Percentiles rank a stretch among this genome's conserved stretches.
phyloP scores from a whole-genome alignment of 2,888 invertebrate genomes.

The Xestia ashworthii region DNA sequence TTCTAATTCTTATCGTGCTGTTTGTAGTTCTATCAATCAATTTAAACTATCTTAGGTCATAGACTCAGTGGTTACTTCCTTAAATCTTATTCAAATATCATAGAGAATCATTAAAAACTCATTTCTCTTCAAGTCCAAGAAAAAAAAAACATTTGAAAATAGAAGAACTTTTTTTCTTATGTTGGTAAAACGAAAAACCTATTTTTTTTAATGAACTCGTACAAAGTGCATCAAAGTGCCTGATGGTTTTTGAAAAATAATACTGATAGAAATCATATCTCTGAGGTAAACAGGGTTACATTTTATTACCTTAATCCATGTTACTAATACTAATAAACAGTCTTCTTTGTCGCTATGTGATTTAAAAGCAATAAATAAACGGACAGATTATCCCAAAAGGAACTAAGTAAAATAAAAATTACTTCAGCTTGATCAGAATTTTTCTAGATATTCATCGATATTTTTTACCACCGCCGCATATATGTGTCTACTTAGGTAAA shows the following conservation, averaged over 20 bases:
- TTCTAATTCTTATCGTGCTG: slow-evolving; percentile 69
- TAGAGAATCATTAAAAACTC: slow-evolving; percentile 40
- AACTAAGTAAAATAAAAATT: slow-evolving; percentile 2
- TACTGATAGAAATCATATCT: slow-evolving; percentile 76
- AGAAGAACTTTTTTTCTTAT: not conserved
- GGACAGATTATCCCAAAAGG: not conserved
- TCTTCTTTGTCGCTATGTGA: slow-evolving; percentile 30
- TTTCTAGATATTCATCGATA: slow-evolving; percentile 35
- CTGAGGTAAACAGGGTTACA: slow-evolving; percentile 83
- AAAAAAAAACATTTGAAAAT: slow-evolving; percentile 14
- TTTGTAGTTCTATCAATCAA: slow-evolving; percentile 71
- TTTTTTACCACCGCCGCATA: slow-evolving; percentile 54
- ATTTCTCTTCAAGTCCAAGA: slow-evolving; percentile 26
- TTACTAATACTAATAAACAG: slow-evolving; percentile 40
- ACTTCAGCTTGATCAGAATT: not conserved
- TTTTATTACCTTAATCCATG: slow-evolving; percentile 52
- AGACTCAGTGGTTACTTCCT: slow-evolving; percentile 48
- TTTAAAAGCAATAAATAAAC: slow-evolving; percentile 38
- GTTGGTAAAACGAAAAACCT: slow-evolving; percentile 6
- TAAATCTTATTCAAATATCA: slow-evolving; percentile 45
- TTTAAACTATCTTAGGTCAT: slow-evolving; percentile 65
- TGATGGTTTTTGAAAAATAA: slow-evolving; percentile 70
- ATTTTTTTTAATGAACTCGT: slow-evolving; percentile 31
- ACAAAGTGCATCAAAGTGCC: slow-evolving; percentile 69
- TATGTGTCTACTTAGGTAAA: slow-evolving; percentile 32